Base-by-base conservation (phyloP, 2,888 invertebrate species). In the Zaprionus bogoriensis region DNA sequence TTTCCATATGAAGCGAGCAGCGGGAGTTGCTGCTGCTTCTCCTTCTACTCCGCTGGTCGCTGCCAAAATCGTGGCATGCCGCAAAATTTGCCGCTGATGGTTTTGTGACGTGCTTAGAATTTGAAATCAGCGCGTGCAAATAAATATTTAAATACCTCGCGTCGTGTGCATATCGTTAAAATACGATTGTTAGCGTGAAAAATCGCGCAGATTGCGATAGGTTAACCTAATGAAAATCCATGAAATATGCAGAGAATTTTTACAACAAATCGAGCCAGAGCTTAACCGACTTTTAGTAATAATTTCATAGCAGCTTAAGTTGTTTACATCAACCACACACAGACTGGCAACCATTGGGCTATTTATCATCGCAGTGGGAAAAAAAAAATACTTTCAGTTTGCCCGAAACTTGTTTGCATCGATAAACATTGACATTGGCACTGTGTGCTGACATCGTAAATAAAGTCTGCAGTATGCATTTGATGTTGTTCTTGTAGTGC, bases 381-480 rank as follows among this genome's bases (percentile, higher is more conserved):
- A n/a, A n/a, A n/a, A n/a, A n/a, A 46, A 30, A 42, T 17, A 32
- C 38, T 46, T 32, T n/a, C n/a, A n/a, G n/a, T 57, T 62, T 48
- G 44, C 50, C 64, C 60, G 80, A 77, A 82, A 77, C 79, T 85
- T 65, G 66, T 71, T 77, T 83, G 86, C 85, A 72, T 85, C 83
- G 70, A 82, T 74, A 85, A 85, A 81, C 85, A 77, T 87, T 85
- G 87, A 61, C 81, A 71, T 85, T 84, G 76, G 60, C 48, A 58
- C 45, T 50, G 10, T 36, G 10, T 28, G 17, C 32, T 17, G 12
- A 36, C 19, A 36, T 20, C 38, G 58, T 47, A 77, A 76, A 70
- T 70, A 70, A 62, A 52, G 48, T 51, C 47, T 57, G 36, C 46
- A 30, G 38, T 52, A 67, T 64, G 55, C 71, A 68, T 53, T 77